Evolutionary conservation across 2,797 vertebrate genomes (phyloP).

Genomic region (Lutra lutra): DNA sequence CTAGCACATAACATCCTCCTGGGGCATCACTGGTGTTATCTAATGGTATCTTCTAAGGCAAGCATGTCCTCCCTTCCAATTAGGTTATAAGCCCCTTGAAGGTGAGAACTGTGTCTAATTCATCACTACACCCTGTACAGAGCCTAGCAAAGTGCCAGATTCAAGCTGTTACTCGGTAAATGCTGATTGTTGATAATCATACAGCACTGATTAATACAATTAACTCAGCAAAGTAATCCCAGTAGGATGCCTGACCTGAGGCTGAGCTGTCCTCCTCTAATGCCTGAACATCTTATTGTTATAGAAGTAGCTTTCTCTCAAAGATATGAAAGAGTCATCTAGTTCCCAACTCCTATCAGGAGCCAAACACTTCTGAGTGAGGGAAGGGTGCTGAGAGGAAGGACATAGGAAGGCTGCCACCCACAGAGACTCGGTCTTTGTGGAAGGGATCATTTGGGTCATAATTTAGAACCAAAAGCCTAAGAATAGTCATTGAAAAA

Average conservation of each 20-base stretch:
- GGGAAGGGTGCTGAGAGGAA: neutral
- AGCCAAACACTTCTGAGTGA: neutral
- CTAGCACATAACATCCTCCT: accelerated
- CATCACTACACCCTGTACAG: neutral
- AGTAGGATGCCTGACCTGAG: neutral
- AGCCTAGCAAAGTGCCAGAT: neutral
- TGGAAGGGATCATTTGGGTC: neutral
- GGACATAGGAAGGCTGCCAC: accelerated
- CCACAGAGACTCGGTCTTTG: accelerated
- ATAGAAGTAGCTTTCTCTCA: neutral
- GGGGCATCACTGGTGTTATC: accelerated
- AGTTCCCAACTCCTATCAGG: neutral
- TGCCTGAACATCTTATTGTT: neutral
- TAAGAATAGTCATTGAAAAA: neutral
- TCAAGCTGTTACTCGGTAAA: neutral
- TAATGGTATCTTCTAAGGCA: neutral
- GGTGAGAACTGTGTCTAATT: neutral
- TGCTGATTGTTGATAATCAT: neutral
- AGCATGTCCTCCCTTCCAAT: neutral
- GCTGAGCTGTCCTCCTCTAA: neutral
- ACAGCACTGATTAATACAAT: neutral
- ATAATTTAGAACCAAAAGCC: neutral
- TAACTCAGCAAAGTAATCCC: neutral
- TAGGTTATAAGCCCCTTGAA: neutral
- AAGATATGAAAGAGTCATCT: accelerated